Evolutionary conservation across 2,113 vertebrate species (phyloP).

Genomic region (Ascaphus truei): DNA sequence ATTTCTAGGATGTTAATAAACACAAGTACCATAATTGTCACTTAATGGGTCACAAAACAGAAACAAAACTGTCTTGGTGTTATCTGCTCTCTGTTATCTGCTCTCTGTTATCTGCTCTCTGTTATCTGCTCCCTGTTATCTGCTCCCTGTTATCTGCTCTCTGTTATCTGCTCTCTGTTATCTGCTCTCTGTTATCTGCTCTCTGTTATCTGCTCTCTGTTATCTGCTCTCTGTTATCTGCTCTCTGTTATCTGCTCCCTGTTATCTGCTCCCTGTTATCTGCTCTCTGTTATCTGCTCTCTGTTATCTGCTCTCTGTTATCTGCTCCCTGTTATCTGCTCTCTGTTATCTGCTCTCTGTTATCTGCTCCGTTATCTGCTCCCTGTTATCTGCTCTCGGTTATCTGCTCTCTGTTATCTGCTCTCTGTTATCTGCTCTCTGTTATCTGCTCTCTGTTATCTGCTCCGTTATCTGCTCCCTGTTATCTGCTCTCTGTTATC

Average conservation of each 20-base stretch:
- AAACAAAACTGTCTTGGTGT: slow-evolving; percentile 55
- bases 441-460: slow-evolving; percentile 49
- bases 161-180: slow-evolving; percentile 48
- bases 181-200: slow-evolving; percentile 49
- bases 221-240: slow-evolving; percentile 50
- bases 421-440: slow-evolving; percentile 49
- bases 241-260: slow-evolving; percentile 49
- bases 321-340: slow-evolving; percentile 49
- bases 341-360: slow-evolving; percentile 49
- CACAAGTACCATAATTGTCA: slow-evolving; percentile 57
- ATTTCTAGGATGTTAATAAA: slow-evolving; percentile 57
- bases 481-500: slow-evolving; percentile 48
- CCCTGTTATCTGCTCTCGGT: slow-evolving; percentile 48
- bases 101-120: slow-evolving; percentile 49
- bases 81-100: slow-evolving; percentile 50
- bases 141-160: slow-evolving; percentile 50
- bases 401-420: slow-evolving; percentile 50
- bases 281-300: slow-evolving; percentile 50
- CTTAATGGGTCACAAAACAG: slow-evolving; percentile 61
- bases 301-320: slow-evolving; percentile 48
- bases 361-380: slow-evolving; percentile 49
- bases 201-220: slow-evolving; percentile 48
- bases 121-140: slow-evolving; percentile 48
- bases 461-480: slow-evolving; percentile 49
- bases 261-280: slow-evolving; percentile 48